These are phyloP conservation scores for Falco biarmicus DNA, from an alignment of 2,797 vertebrate genomes.

Conservation along the genomic window DNA sequence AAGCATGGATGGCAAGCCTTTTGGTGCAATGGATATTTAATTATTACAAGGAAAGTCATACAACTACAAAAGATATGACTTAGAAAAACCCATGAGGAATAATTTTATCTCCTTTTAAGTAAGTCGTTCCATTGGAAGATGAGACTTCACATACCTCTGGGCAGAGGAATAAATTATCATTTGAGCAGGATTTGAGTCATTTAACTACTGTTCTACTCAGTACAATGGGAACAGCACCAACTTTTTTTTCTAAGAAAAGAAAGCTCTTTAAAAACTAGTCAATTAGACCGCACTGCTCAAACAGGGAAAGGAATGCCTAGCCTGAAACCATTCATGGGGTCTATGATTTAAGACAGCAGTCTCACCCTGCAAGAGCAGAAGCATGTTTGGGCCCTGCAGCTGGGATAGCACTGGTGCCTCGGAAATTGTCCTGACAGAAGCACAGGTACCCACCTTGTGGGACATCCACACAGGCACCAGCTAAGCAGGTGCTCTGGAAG, in stretches of 20 bases:
- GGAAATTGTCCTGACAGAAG: not conserved
- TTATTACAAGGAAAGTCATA: not conserved
- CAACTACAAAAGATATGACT: not conserved
- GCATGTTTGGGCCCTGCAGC: not conserved
- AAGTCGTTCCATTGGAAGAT: not conserved
- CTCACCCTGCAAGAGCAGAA: not conserved
- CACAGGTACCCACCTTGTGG: not conserved
- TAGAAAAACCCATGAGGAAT: not conserved
- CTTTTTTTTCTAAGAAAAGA: not conserved
- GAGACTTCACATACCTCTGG: not conserved
- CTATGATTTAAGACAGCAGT: not conserved
- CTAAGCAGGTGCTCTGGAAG: not conserved
- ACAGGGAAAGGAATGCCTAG: not conserved
- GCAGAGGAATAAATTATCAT: conserved; percentile 9
- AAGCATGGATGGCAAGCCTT: not conserved
- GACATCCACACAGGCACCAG: not conserved
- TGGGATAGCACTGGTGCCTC: not conserved
- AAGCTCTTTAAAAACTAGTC: not conserved
- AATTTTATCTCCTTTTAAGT: conserved; percentile 13
- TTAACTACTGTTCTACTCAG: not conserved
- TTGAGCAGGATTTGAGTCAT: not conserved
- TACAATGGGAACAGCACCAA: not conserved
- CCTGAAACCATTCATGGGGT: not conserved
- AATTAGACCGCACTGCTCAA: not conserved
- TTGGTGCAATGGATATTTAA: not conserved